Base-by-base conservation (phyloP, 2,113 vertebrate genomes). In the Rhipidura dahli region DNA sequence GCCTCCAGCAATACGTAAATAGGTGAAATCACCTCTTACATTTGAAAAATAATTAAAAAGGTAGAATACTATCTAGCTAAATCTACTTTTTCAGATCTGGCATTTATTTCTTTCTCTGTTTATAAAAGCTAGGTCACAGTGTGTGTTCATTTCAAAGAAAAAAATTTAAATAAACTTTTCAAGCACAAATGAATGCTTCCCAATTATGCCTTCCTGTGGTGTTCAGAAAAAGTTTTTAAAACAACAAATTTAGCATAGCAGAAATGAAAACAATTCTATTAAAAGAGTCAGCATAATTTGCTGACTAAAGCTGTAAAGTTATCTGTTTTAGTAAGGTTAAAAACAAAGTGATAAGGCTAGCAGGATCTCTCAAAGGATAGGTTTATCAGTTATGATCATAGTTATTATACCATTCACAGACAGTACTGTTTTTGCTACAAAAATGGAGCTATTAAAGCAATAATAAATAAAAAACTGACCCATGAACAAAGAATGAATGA, bases 1-100 rank as follows among this genome's bases (percentile, higher is more conserved):
- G 83, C 92, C 95, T 96, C 66, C 92, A 94, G 85, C 75, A 93
- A 56, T 90, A 95, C 83, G 31, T 79, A 97, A 97, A 97, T 95
- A 95, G 60, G 90, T 95, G 91, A 96, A 97, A 96, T 93, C 54
- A 94, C n/a, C 78, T 80, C 80, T 90, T 83, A 84, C 35, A 71
- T 81, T 80, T 45, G 94, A 97, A 95, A 95, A 96, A 83, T 89
- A 96, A 97, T 96, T 90, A 37, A 84, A 91, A 49, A 93, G 49
- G 65, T 96, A 94, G 90, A 85, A 81, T 68, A 77, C 31, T 82
- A 64, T 95, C 88, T 96, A 86, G 31, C 45, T 88, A 85, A 96
- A 95, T 87, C 76, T 59, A 49, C 39, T 71, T 90, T 83, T 90
- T 81, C 69, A 95, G 61, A 66, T 90, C 88, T 94, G 73, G 57